Conservation (phyloP, 1,140 invertebrate genomes). For the Heliconius himera region DNA sequence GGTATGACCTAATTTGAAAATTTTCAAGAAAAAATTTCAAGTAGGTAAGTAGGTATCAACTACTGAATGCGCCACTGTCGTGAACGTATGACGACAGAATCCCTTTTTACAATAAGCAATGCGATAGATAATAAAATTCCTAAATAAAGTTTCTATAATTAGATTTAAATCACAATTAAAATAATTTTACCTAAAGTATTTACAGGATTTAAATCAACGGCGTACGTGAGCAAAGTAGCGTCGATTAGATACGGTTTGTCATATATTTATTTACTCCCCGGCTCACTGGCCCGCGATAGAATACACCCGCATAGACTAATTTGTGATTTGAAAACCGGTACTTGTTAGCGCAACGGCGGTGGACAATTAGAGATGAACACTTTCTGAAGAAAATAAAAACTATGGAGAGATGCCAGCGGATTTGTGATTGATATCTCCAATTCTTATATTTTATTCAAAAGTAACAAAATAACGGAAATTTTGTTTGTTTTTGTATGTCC, state of each 20-base stretch:
- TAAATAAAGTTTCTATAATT: too few species aligned
- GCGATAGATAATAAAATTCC: too few species aligned
- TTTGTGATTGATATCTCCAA: conserved; percentile 29
- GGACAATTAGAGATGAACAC: conserved; percentile 35
- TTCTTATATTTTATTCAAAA: conserved; percentile 38
- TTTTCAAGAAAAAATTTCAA: too few species aligned
- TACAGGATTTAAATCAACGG: too few species aligned
- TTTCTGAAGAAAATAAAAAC: conserved; percentile 34
- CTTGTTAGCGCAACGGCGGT: conserved; percentile 35
- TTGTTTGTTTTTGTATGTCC: conserved; percentile 9
- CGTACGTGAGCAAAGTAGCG: too few species aligned
- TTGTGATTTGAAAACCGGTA: conserved; percentile 38
- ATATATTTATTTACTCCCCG: not conserved
- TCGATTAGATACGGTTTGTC: not conserved
- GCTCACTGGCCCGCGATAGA: not conserved
- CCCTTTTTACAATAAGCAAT: too few species aligned
- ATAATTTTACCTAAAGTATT: too few species aligned
- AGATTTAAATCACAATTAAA: too few species aligned
- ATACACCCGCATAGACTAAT: conserved; percentile 29
- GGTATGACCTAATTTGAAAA: too few species aligned
- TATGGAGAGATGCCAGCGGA: conserved; percentile 27
- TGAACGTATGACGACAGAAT: too few species aligned
- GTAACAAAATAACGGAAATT: conserved; percentile 12
- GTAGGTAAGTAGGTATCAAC: too few species aligned
- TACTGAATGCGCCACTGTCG: too few species aligned